Percentiles rank a stretch among this genome's conserved stretches.
Evolutionary conservation across 2,888 invertebrate species (phyloP).

Genomic region (Epirrhoe tristata): DNA sequence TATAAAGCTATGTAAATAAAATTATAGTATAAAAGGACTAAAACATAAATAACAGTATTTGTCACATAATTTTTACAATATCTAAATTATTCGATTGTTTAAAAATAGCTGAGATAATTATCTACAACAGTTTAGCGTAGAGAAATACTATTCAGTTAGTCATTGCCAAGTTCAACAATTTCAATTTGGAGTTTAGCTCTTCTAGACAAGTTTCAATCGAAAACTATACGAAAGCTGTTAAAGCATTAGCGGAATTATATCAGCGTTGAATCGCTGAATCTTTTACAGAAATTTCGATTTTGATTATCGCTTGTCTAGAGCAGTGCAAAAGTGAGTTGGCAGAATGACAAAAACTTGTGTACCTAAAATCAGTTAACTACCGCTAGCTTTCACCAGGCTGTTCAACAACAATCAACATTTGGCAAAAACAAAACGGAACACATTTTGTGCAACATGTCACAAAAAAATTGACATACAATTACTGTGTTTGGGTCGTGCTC

Average conservation of each 20-base stretch:
- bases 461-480: background rate
- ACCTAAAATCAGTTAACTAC: slow-evolving; percentile 17
- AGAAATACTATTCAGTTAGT: slow-evolving; percentile 1
- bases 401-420: slow-evolving; percentile 29
- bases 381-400: slow-evolving; percentile 19
- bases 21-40: slow-evolving; percentile 16
- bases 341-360: slow-evolving; percentile 28
- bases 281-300: background rate
- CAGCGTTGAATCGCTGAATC: background rate
- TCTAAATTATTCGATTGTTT: slow-evolving; percentile 2
- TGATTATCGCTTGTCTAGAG: slow-evolving; percentile 6
- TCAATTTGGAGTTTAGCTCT: background rate
- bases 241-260: background rate
- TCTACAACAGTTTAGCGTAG: slow-evolving; percentile 1
- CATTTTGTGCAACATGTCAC: slow-evolving; percentile 16
- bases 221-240: slow-evolving; percentile 1
- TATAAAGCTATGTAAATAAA: slow-evolving; percentile 5
- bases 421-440: slow-evolving; percentile 27
- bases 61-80: slow-evolving; percentile 11
- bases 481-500: background rate
- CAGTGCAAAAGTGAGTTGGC: slow-evolving; percentile 30
- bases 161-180: slow-evolving; percentile 21
- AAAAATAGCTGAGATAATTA: slow-evolving; percentile 5
- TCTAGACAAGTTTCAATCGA: slow-evolving; percentile 9
- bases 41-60: slow-evolving; percentile 19